Base-by-base conservation (phyloP, 1,140 invertebrate species). In the Drosophila takahashii region DNA sequence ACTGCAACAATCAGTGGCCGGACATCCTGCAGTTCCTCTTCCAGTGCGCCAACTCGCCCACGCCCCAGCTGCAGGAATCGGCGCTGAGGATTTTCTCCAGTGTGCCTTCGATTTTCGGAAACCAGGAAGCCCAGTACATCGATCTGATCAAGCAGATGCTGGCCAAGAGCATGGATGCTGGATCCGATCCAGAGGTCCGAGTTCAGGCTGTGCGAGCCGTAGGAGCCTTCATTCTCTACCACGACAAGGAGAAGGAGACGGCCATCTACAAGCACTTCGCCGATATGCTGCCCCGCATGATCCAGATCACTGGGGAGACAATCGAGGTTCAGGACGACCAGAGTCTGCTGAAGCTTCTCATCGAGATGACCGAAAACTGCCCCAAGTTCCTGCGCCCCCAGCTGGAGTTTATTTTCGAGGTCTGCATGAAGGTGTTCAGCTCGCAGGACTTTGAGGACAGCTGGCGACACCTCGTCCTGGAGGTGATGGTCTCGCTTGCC, bases 11-110 rank as follows among this genome's bases (percentile, higher is more conserved):
- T 93, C 95, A 96, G 66, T 99, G 99, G 99, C 97, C 97, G 26
- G 98, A 99, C 92, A 97, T 99, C 91, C 94, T 99, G 27, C 96
- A 98, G 91, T 99, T 99, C 92, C 94, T 99, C 84, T 99, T 99
- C 93, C 96, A 98, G 90, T 98, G 97, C 93, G 97, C 97, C 13
- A 97, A 95, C 93, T 96, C 96, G 69, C 93, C 95, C 34, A 95
- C 96, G 85, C 93, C 96, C 27, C 94, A 95, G 48, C 93, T 98
- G n/a, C 98, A 98, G 93, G 98, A 99, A 93, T 96, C 96, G 83
- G 98, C 98, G 11, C 95, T 99, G 42, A 95, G 97, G 76, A 97
- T 99, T 93, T 99, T 99, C 87, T 96, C 97, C 94, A 96, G 96
- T 89, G 97, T 99, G 16, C 98, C 99, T 60, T 97, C 97, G 41